Base-by-base conservation (phyloP, 2,113 vertebrate species). In the Anhinga anhinga region DNA sequence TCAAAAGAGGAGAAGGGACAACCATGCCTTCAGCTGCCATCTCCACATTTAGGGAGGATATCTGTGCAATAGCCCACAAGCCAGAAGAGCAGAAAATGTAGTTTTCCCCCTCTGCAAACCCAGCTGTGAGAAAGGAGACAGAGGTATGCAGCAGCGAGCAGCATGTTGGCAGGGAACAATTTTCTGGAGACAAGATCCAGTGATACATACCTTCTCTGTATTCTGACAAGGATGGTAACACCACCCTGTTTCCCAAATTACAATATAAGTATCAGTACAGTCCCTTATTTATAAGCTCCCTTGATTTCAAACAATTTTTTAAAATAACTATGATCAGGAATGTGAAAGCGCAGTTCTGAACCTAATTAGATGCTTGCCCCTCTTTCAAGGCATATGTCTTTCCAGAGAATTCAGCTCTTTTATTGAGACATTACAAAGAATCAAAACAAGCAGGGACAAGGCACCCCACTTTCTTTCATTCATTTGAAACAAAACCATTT, bases 231-330 rank as follows among this genome's bases (percentile, higher is more conserved):
- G 67, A 65, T 18, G 21, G 25, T 10, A 69, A 80, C n/a, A 55
- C 23, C 23, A 56, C 25, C 9, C 71, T 58, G 42, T n/a, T 63
- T 83, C 34, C 47, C 44, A 67, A 62, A 71, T 63, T 53, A 70
- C 25, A 65, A 17, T 11, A 7, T 25, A 32, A 65, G 11, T 56
- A 50, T 13, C 52, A 55, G 10, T 47, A 61, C 25, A 22, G 45
- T 56, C 47, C 49, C 52, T 82, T 84, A 72, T 40, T 82, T 84
- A 70, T 52, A 85, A 76, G 19, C 17, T 76, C n/a, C 71, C 13
- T 71, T 15, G 30, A 90, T 70, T 88, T 96, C 40, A 86, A 86
- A 67, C 69, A 66, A 13, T 53, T 95, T 95, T 88, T 72, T 4
- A 14, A 91, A 93, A 62, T 91, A 69, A 79, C 67, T 32, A 22